These are phyloP conservation scores for Drosophila longiperda DNA, from an alignment of 2,888 invertebrate genomes.

Conservation along the genomic window DNA sequence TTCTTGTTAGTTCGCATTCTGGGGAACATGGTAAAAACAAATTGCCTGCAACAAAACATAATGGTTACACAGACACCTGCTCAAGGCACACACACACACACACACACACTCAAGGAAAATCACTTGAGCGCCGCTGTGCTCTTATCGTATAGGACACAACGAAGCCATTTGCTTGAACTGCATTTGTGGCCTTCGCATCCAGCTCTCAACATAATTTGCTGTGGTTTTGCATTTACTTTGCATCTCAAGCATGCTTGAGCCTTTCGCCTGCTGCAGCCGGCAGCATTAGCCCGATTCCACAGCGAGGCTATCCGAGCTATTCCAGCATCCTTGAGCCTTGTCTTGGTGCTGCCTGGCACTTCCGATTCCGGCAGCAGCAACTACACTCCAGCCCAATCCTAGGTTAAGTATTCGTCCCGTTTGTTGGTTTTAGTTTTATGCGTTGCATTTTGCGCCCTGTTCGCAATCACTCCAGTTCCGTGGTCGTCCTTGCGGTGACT, in stretches of 20 bases:
- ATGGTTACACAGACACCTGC: constrained; percentile 80
- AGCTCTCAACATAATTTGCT: constrained; percentile 76
- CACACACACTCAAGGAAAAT: constrained; percentile 65
- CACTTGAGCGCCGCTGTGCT: constrained; percentile 66
- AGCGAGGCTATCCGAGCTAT: constrained; percentile 12
- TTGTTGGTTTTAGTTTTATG: constrained; percentile 69
- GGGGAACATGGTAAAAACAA: constrained; percentile 65
- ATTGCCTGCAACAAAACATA: constrained; percentile 80
- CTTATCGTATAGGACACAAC: constrained; percentile 40
- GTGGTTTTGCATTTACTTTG: constrained; percentile 81
- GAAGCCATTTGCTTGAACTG: constrained; percentile 47
- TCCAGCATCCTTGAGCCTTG: constrained; percentile 38
- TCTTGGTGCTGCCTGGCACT: constrained; percentile 56
- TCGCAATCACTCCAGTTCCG: constrained; percentile 68
- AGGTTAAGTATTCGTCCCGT: constrained; percentile 33
- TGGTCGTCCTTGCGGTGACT: constrained; percentile 64
- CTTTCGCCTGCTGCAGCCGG: constrained; percentile 35
- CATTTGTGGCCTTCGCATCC: constrained; percentile 37
- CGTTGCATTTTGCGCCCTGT: constrained; percentile 64
- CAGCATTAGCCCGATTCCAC: constrained; percentile 52
- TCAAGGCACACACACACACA: constrained; percentile 61
- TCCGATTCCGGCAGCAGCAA: constrained; percentile 64
- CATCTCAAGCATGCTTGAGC: constrained; percentile 73
- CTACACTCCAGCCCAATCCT: constrained; percentile 16
- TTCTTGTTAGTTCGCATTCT: constrained; percentile 26